Conservation (phyloP, 2,888 invertebrate species). For the Lycocerus yunnanus region DNA sequence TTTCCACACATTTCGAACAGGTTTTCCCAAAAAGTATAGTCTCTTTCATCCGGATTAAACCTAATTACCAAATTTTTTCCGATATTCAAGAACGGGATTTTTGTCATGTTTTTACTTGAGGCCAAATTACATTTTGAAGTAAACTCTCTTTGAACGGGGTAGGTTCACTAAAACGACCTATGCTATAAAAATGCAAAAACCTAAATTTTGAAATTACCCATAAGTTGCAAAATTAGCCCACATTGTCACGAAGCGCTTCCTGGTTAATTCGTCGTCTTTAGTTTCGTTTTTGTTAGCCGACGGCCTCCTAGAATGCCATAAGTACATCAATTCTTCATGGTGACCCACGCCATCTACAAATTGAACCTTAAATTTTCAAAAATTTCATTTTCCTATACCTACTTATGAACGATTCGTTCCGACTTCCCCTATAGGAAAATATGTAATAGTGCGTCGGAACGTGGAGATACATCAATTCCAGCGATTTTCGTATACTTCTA, state of each 20-base stretch:
- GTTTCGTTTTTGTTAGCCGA: not conserved
- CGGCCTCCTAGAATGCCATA: not conserved
- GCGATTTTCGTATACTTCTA: not conserved
- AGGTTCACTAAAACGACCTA: slow-evolving; percentile 14
- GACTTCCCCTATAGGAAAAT: not conserved
- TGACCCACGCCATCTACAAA: not conserved
- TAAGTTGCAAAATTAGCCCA: slow-evolving; percentile 21
- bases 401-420: not conserved
- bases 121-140: slow-evolving; percentile 9
- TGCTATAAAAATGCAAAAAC: slow-evolving; percentile 27
- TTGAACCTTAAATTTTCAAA: not conserved
- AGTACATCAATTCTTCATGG: slow-evolving; percentile 6
- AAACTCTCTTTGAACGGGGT: not conserved
- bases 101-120: slow-evolving; percentile 25
- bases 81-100: slow-evolving; percentile 34
- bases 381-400: not conserved
- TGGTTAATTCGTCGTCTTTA: not conserved
- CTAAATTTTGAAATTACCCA: slow-evolving; percentile 13
- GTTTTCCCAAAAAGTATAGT: slow-evolving; percentile 33
- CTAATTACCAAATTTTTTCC: slow-evolving; percentile 29
- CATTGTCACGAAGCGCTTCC: slow-evolving; percentile 7
- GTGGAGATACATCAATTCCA: not conserved
- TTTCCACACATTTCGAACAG: slow-evolving; percentile 35
- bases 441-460: not conserved
- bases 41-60: slow-evolving; percentile 31